Conservation (phyloP, 2,113 vertebrate species). For the Pundamilia nyererei region DNA sequence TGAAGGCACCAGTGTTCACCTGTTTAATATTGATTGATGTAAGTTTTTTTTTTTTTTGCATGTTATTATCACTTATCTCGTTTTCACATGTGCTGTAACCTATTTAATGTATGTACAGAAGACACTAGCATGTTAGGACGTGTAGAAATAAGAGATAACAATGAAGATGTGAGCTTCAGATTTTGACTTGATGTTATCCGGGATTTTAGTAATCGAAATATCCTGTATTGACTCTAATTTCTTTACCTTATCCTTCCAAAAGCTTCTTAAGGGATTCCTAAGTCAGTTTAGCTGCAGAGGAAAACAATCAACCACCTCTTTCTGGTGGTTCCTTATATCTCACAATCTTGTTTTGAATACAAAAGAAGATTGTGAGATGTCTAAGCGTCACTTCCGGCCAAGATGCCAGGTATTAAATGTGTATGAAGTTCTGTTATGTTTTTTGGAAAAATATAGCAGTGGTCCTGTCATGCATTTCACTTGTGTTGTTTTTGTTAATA, state of each 20-base stretch:
- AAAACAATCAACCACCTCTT: not conserved
- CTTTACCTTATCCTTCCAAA: not conserved
- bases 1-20: not conserved
- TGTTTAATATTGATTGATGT: conserved; percentile 17
- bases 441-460: not conserved
- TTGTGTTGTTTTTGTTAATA: not conserved
- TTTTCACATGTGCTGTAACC: not conserved
- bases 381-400: not conserved
- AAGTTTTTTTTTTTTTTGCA: accelerated
- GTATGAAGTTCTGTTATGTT: not conserved
- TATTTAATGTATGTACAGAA: not conserved
- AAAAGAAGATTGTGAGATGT: not conserved
- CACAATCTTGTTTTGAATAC: not conserved
- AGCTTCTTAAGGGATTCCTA: not conserved
- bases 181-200: not conserved
- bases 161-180: not conserved
- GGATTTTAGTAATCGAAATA: not conserved
- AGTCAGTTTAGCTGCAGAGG: not conserved
- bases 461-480: not conserved
- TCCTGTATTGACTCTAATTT: not conserved
- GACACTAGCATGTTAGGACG: not conserved
- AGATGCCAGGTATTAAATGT: not conserved
- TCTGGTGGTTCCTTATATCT: not conserved
- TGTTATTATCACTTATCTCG: not conserved
- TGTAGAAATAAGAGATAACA: not conserved